Percentiles rank a stretch among this genome's conserved stretches.
Conservation (phyloP, 2,797 vertebrate genomes). For the Anolis apletophallus region DNA sequence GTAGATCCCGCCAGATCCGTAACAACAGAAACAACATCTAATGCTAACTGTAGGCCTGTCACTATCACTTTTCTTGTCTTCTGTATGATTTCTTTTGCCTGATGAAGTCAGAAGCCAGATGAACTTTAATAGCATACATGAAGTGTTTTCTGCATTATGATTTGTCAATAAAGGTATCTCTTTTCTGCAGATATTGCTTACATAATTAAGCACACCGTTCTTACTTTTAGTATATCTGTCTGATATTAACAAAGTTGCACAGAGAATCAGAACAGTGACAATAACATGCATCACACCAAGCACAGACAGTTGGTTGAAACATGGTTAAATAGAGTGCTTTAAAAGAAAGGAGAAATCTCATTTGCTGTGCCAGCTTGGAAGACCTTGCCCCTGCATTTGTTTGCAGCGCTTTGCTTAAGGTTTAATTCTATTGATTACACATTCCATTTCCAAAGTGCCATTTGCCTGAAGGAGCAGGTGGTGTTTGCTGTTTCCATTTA, state of each 20-base stretch:
- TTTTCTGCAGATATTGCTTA: slow-evolving; percentile 33
- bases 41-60: too few species aligned
- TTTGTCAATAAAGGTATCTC: too few species aligned
- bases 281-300: slow-evolving; percentile 27
- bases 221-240: not conserved
- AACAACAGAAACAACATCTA: too few species aligned
- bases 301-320: slow-evolving; percentile 61
- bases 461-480: slow-evolving; percentile 88
- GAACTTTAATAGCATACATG: too few species aligned
- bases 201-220: slow-evolving; percentile 24
- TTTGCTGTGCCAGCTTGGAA: slow-evolving; percentile 70
- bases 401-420: slow-evolving; percentile 79
- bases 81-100: too few species aligned
- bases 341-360: slow-evolving; percentile 55
- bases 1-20: too few species aligned
- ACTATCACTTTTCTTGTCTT: too few species aligned
- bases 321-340: slow-evolving; percentile 52
- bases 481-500: slow-evolving; percentile 88
- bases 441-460: slow-evolving; percentile 87
- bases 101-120: too few species aligned
- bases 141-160: too few species aligned
- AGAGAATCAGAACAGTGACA: slow-evolving; percentile 30
- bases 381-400: slow-evolving; percentile 77
- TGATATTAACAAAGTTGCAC: slow-evolving; percentile 9
- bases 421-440: slow-evolving; percentile 88